Evolutionary conservation across 2,797 vertebrate species (phyloP), one percentile per base, ranked within the genome.

Genomic region (Miichthys miiuy): DNA sequence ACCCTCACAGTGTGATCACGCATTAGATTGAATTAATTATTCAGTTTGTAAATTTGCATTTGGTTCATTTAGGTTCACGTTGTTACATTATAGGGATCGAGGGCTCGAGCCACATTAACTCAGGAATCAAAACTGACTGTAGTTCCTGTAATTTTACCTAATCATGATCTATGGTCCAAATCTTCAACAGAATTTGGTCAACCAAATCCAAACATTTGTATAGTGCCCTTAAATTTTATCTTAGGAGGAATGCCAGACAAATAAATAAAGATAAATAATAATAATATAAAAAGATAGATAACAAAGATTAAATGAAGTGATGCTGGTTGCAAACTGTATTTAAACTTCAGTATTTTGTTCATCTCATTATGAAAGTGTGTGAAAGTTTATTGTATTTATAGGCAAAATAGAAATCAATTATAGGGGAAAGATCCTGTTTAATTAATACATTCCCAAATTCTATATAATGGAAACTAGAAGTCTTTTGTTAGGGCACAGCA

Each of bases 1-100:
- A 75, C 21, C 42, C 66, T 68, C 17, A n/a, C 2, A 47, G 62
- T 13, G 50, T 62, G 38, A 58, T 58, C 25, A 62, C 25, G 18
- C 25, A 47, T 46, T 65, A 38, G 2, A 6, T 66, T 41, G 18
- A 57, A 56, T 71, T 12, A 0, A 44, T 51, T 46, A 20, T 20
- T 21, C 2, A 42, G 5, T 48, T 20, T 51, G 20, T 57, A 21
- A 13, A 38, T 14, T 42, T 44, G 2, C 4, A 7, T 55, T 72
- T 56, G 23, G 17, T 77, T 72, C 13, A 44, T 78, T 77, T n/a
- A 5, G 38, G 47, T 55, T 68, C 12, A 62, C 2, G 2, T 0
- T 47, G 11, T 63, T 18, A 76, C 62, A 54, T 71, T 42, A 47
- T 2, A 72, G 48, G 17, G 8, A 18, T 67, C 8, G 6, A 51